A percentile compares a stretch with the other conserved stretches of the same genome.
phyloP scores from a whole-genome alignment of 2,888 invertebrate species.

The Heterodera filipjevi region DNA sequence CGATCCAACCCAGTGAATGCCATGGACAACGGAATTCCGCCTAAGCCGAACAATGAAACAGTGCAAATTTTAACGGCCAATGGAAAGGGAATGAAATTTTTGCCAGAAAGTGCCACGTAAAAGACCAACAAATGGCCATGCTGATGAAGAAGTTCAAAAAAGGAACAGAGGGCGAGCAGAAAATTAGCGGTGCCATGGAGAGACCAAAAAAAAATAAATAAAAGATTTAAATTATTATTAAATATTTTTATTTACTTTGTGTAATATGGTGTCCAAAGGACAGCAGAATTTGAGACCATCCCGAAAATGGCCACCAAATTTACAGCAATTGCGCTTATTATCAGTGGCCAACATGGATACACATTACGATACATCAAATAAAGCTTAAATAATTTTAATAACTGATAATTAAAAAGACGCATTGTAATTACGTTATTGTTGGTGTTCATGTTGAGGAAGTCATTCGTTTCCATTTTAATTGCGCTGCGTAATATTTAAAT shows the following conservation, averaged over 20 bases:
- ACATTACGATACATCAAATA: background rate
- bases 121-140: constrained; percentile 20
- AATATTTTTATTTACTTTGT: background rate
- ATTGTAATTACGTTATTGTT: too few relatives aligned
- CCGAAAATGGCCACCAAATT: background rate
- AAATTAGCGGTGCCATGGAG: constrained; percentile 22
- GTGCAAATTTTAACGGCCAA: constrained; percentile 5
- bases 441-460: too few relatives aligned
- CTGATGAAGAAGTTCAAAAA: constrained; percentile 22
- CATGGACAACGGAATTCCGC: background rate
- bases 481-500: too few relatives aligned
- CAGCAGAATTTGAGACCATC: background rate
- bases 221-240: background rate
- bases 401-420: too few relatives aligned
- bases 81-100: background rate
- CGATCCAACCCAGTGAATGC: constrained; percentile 25
- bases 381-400: background rate
- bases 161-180: constrained; percentile 17
- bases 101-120: constrained; percentile 4
- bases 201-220: background rate
- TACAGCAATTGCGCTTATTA: background rate
- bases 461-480: too few relatives aligned
- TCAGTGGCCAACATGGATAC: background rate
- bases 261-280: background rate
- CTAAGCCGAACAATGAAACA: constrained; percentile 13